Base-by-base conservation (phyloP, 2,113 vertebrate genomes). In the Albula goreensis region DNA sequence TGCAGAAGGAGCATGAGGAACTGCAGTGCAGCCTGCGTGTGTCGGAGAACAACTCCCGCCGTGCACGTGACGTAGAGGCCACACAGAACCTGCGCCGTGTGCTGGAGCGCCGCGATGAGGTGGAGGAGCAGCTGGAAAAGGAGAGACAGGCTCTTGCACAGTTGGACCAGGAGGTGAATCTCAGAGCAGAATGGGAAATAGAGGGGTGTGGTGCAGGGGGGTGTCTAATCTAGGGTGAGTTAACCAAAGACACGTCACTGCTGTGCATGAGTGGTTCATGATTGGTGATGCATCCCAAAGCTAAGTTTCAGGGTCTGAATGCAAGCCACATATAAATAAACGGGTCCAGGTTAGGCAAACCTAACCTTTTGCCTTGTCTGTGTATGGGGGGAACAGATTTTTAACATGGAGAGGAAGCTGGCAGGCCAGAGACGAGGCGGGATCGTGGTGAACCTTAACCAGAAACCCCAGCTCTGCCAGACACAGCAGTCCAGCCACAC, bases 101-200 rank as follows among this genome's bases (percentile, higher is more conserved):
- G 84, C 91, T 97, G 80, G 90, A 91, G 63, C 93, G 96, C 77
- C 87, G 82, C 78, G 89, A 94, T 8, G 83, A 78, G 9, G 86
- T 94, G 19, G 92, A 97, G 41, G 87, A 89, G 0, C 93, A 96
- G 85, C 78, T 96, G n/a, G 84, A 85, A 10, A 88, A 82, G 17
- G 94, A 96, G 89, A 96, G 89, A 87, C 90, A 94, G 57, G 81
- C 79, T 83, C 92, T 92, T 57, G 86, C 88, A 74, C 90, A 93
- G 63, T 84, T 96, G n/a, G 93, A 97, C 74, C 91, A 87, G 88
- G 91, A 97, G 96, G 97, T 97, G 83, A 50, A 8, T 11, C n/a
- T 19, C 17, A 22, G 5, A 66, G 17, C 60, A 22, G 9, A 66
- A 41, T 41, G 31, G 31, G 31, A 41, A 41, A 41, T 41, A 41